A percentile compares a stretch with the other conserved stretches of the same genome.
Evolutionary conservation across 2,113 vertebrate species (phyloP).

Genomic region (Eolophus roseicapilla): DNA sequence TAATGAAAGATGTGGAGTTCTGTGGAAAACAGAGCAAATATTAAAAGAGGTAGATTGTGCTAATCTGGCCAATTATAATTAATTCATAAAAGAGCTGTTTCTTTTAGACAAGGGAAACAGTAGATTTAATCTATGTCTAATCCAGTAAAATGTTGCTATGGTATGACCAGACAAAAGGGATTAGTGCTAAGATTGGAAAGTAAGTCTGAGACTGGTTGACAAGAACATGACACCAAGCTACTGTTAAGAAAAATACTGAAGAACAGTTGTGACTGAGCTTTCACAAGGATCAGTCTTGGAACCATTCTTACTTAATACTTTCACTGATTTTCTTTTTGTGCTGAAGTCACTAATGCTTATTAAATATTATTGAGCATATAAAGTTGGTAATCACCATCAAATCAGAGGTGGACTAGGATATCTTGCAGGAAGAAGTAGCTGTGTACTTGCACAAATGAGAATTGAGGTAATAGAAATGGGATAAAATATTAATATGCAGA

Average conservation of each 20-base stretch:
- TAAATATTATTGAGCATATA: background rate
- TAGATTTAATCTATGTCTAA: background rate
- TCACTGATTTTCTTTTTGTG: background rate
- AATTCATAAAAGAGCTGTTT: background rate
- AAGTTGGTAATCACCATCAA: background rate
- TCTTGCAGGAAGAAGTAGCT: background rate
- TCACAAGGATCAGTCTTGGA: background rate
- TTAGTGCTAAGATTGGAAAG: background rate
- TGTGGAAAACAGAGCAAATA: background rate
- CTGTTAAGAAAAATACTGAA: background rate
- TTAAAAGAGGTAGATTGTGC: background rate
- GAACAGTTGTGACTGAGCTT: background rate
- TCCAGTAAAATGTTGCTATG: background rate
- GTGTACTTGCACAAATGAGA: background rate
- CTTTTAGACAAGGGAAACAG: background rate
- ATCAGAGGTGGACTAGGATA: background rate
- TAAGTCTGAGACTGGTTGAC: background rate
- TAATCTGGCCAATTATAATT: background rate
- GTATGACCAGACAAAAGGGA: background rate
- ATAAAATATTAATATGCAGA: background rate
- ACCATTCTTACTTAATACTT: background rate
- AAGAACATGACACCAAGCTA: background rate
- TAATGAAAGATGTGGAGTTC: background rate
- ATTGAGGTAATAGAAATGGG: background rate
- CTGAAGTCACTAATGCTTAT: background rate